Conservation (phyloP, 35 echinoderm and acorn worm genomes). For the Heliocidaris erythrogramma region DNA sequence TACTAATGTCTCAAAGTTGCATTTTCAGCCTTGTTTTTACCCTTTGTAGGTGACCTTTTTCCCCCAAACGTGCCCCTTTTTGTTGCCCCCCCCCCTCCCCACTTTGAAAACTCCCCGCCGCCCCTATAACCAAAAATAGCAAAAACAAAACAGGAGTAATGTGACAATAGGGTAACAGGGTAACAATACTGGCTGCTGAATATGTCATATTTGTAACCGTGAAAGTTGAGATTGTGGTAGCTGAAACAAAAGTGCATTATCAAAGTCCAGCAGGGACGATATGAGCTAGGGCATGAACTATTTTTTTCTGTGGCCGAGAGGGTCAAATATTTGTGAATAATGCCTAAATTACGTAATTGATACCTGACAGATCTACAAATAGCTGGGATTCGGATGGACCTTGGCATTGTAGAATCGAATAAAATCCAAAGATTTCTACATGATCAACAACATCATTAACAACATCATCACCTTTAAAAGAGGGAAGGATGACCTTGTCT, state of each 20-base stretch:
- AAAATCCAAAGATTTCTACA: too few species aligned
- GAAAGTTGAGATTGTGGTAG: constrained; percentile 23
- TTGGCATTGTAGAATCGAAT: too few species aligned
- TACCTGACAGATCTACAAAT: neutral
- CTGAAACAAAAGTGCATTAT: neutral
- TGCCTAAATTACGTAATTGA: neutral
- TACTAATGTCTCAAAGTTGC: too few species aligned
- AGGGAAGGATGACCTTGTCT: too few species aligned
- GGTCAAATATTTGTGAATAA: neutral
- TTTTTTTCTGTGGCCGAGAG: neutral
- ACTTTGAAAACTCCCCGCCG: too few species aligned
- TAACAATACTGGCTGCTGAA: neutral
- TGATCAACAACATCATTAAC: too few species aligned
- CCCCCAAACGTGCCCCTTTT: too few species aligned
- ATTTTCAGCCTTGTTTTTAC: neutral
- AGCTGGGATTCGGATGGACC: neutral
- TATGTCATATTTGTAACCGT: neutral
- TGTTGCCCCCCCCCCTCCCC: too few species aligned
- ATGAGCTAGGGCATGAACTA: neutral
- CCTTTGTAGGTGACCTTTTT: too few species aligned
- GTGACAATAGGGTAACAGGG: neutral
- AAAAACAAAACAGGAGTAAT: neutral
- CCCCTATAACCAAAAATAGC: neutral
- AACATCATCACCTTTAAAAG: too few species aligned
- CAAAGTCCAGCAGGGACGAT: neutral